Conservation (phyloP, 2,888 invertebrate genomes). For the Drosophila austrosaltans region DNA sequence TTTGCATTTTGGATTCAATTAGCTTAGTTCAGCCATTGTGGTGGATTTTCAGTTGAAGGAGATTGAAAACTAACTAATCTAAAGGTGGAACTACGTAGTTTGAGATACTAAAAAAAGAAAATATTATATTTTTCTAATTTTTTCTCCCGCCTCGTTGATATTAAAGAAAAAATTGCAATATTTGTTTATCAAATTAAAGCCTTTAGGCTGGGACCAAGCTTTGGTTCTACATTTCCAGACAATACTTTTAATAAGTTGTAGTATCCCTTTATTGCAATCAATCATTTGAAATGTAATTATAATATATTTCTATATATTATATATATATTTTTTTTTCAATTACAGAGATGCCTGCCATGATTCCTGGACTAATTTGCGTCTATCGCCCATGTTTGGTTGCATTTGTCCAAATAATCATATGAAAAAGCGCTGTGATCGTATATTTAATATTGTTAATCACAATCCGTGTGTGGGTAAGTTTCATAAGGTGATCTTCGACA, state of each 20-base stretch:
- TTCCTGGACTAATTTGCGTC: conserved; percentile 93
- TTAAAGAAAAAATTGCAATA: no score
- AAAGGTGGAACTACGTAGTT: no score
- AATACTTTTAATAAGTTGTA: no score
- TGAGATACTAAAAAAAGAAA: no score
- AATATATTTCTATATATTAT: conserved; percentile 30
- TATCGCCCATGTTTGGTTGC: conserved; percentile 96
- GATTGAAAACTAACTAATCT: no score
- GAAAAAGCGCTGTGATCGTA: conserved; percentile 93
- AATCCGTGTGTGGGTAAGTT: conserved; percentile 96
- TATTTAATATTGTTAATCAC: conserved; percentile 95
- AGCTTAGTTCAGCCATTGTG: conserved; percentile 22
- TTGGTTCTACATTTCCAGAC: no score
- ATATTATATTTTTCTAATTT: no score
- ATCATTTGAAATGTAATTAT: background rate
- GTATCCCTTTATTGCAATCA: no score
- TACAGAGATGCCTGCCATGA: conserved; percentile 92
- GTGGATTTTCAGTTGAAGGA: background rate
- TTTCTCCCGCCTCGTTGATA: no score
- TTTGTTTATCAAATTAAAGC: no score
- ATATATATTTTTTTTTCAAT: conserved; percentile 31
- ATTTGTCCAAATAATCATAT: conserved; percentile 95
- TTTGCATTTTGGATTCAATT: conserved; percentile 28
- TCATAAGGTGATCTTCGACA: conserved; percentile 29
- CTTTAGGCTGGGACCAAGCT: no score